Conservation (phyloP, 2,888 invertebrate species). For the Eugnorisma glareosa region DNA sequence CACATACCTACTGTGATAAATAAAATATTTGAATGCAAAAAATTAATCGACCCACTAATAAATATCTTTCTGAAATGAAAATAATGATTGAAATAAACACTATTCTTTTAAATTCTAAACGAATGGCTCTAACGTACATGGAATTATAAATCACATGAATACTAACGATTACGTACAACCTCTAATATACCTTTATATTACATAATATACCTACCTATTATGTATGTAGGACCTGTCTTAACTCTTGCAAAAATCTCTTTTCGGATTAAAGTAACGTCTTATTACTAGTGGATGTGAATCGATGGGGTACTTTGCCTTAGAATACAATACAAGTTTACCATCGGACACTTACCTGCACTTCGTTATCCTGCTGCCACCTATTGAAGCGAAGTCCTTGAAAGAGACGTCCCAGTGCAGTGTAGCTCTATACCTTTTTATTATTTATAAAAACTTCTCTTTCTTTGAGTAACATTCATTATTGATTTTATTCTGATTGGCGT, state of each 20-base stretch:
- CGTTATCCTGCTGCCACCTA: constrained; percentile 8
- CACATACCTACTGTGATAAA: not conserved
- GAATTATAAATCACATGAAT: not conserved
- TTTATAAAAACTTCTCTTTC: not conserved
- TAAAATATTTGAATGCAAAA: not conserved
- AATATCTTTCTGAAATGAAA: not conserved
- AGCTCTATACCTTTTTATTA: not conserved
- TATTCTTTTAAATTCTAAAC: not conserved
- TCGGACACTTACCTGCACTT: not conserved
- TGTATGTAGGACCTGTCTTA: not conserved
- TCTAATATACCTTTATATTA: too few species aligned
- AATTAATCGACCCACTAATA: not conserved
- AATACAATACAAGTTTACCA: not conserved
- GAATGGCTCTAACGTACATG: not conserved
- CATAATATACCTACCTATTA: too few species aligned
- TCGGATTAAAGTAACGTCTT: not conserved
- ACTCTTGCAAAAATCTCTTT: not conserved
- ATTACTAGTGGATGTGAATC: not conserved
- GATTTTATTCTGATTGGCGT: not conserved
- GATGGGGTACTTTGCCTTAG: too few species aligned
- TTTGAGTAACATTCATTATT: not conserved
- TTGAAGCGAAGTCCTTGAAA: constrained; percentile 27
- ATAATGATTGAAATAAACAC: too few species aligned
- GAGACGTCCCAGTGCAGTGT: not conserved
- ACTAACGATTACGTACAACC: not conserved